Evolutionary conservation across 2,888 invertebrate genomes (phyloP).

Genomic region (Synanthedon tipuliformis): DNA sequence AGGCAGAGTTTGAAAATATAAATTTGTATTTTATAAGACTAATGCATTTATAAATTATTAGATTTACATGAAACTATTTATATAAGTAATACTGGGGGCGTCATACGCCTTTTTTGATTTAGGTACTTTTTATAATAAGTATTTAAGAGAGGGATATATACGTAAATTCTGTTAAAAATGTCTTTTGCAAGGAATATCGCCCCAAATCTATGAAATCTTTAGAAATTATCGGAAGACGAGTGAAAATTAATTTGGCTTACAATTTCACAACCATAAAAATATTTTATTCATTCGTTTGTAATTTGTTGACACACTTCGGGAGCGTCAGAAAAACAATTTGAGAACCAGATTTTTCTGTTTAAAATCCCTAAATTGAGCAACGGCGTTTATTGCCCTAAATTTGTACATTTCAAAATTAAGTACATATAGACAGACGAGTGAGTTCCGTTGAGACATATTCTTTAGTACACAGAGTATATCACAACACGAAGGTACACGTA

Average conservation of each 20-base stretch:
- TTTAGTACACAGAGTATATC: constrained; percentile 4
- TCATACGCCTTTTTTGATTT: constrained; percentile 24
- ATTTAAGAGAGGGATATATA: constrained; percentile 26
- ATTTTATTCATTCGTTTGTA: constrained; percentile 15
- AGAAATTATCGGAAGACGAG: constrained; percentile 51
- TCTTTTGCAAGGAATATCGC: constrained; percentile 66
- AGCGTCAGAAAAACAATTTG: constrained; percentile 1
- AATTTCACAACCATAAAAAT: constrained; percentile 58
- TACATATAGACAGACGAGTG: constrained; percentile 30
- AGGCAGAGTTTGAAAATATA: constrained; percentile 8
- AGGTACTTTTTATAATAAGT: constrained; percentile 24
- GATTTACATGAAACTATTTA: constrained; percentile 17
- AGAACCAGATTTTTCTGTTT: not conserved
- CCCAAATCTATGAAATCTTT: constrained; percentile 37
- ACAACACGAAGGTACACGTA: constrained; percentile 57
- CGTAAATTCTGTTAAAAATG: constrained; percentile 40
- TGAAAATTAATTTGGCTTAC: constrained; percentile 23
- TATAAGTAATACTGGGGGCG: constrained; percentile 34
- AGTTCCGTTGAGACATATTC: constrained; percentile 32
- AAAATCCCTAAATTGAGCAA: constrained; percentile 38
- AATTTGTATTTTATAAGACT: constrained; percentile 9
- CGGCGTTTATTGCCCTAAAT: constrained; percentile 43
- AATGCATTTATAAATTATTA: constrained; percentile 8
- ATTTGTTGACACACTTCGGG: not conserved
- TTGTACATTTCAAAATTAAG: constrained; percentile 35